Conservation (phyloP, 2,113 vertebrate species). For the Notarius lentiginosus region DNA sequence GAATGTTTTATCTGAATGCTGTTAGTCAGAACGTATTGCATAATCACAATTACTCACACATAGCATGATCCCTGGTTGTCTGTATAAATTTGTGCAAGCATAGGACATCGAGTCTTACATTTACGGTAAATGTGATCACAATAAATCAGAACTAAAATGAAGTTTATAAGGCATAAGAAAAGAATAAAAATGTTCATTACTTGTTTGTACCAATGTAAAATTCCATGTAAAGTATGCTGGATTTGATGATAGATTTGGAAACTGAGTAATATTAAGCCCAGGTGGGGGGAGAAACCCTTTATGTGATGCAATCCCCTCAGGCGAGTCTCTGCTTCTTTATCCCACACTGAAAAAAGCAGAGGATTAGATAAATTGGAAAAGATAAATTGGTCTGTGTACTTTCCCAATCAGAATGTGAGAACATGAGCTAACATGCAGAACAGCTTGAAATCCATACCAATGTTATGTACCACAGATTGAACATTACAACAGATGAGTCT, state of each 20-base stretch:
- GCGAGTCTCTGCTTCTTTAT: slow-evolving; percentile 27
- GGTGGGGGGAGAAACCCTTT: not conserved
- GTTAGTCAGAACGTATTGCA: not conserved
- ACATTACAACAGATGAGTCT: not conserved
- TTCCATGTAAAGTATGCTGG: not conserved
- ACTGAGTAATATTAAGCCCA: not conserved
- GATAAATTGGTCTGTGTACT: not conserved
- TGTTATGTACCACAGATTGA: not conserved
- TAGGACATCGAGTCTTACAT: not conserved
- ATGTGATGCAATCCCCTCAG: slow-evolving; percentile 3
- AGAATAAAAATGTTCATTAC: not conserved
- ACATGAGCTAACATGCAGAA: slow-evolving; percentile 27
- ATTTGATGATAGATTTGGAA: slow-evolving; percentile 21
- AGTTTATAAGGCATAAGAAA: not conserved
- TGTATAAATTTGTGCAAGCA: not conserved
- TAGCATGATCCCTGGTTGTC: not conserved
- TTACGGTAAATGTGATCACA: not conserved
- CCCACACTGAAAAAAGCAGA: not conserved
- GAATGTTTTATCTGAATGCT: not conserved
- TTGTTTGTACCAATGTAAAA: not conserved
- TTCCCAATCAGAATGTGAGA: not conserved
- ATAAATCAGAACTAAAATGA: not conserved
- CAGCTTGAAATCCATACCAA: not conserved
- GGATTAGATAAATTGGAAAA: not conserved
- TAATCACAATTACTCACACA: not conserved